phyloP scores from a whole-genome alignment of 2,888 invertebrate genomes.

The Emesis russula region DNA sequence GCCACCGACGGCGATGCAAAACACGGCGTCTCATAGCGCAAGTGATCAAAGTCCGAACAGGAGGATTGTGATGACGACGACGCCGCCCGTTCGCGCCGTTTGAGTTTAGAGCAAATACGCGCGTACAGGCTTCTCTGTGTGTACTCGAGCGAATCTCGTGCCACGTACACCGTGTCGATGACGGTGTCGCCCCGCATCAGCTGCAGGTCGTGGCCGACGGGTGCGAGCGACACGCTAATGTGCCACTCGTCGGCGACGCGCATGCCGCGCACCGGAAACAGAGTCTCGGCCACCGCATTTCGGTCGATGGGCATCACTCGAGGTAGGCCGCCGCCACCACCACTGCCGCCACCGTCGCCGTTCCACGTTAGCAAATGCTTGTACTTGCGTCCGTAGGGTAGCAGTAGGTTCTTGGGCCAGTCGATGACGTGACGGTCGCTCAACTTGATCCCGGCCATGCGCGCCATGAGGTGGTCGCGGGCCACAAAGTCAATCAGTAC shows the following conservation, averaged over 20 bases:
- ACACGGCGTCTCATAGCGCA: constrained; percentile 38
- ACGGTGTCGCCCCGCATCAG: constrained; percentile 7
- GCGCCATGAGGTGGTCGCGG: constrained; percentile 32
- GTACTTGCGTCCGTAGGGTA: constrained; percentile 39
- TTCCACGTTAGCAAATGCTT: constrained; percentile 35
- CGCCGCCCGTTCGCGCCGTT: not conserved
- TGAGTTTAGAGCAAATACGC: constrained; percentile 22
- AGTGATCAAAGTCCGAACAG: constrained; percentile 25
- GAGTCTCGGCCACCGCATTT: constrained; percentile 20
- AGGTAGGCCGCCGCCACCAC: not conserved
- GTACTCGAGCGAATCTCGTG: constrained; percentile 38
- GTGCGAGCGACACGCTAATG: constrained; percentile 39
- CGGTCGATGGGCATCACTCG: constrained; percentile 29
- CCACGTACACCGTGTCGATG: constrained; percentile 33
- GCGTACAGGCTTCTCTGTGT: constrained; percentile 37
- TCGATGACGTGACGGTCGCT: constrained; percentile 39
- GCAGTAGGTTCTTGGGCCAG: constrained; percentile 34
- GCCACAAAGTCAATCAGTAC: constrained; percentile 37
- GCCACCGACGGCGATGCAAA: not conserved
- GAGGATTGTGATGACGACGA: not conserved
- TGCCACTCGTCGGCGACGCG: constrained; percentile 33
- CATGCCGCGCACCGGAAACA: constrained; percentile 36
- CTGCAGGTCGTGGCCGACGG: constrained; percentile 36
- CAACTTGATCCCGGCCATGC: constrained; percentile 38
- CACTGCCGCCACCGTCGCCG: not conserved